Evolutionary conservation across 2,797 vertebrate genomes (phyloP).

Genomic region (Forpus xanthops): DNA sequence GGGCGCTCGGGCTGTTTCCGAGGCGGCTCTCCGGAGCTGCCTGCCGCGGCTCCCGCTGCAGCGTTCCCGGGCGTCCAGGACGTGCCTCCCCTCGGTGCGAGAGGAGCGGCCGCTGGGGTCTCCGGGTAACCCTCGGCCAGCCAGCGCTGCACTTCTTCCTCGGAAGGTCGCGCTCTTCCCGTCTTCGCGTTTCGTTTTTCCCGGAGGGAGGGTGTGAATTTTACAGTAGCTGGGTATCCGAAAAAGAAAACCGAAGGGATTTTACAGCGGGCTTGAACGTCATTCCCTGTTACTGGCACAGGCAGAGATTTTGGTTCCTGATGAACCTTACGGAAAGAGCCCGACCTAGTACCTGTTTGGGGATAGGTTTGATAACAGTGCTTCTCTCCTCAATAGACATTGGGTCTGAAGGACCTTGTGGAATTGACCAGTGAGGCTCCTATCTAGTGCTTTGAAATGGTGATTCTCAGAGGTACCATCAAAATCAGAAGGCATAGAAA

Average conservation of each 20-base stretch:
- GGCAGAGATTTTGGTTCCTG: neutral
- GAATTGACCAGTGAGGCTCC: slow-evolving; percentile 32
- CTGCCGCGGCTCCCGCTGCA: neutral
- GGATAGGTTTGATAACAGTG: neutral
- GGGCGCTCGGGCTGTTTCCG: neutral
- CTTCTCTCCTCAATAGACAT: neutral
- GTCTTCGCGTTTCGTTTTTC: neutral
- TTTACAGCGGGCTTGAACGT: neutral
- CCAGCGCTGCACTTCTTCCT: neutral
- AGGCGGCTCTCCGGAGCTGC: neutral
- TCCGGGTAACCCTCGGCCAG: neutral
- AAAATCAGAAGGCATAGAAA: neutral
- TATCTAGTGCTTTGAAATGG: neutral
- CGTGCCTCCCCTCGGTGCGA: neutral
- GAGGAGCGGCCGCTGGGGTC: neutral
- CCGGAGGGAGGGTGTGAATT: neutral
- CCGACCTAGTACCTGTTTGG: neutral
- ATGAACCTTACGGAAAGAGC: neutral
- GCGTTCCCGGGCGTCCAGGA: neutral
- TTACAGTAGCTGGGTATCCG: neutral
- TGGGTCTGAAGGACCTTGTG: slow-evolving; percentile 5
- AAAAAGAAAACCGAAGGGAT: neutral
- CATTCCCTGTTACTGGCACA: neutral
- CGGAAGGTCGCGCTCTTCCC: neutral
- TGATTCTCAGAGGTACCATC: neutral